Conservation (phyloP, 2,113 vertebrate genomes). For the Rhineura floridana region DNA sequence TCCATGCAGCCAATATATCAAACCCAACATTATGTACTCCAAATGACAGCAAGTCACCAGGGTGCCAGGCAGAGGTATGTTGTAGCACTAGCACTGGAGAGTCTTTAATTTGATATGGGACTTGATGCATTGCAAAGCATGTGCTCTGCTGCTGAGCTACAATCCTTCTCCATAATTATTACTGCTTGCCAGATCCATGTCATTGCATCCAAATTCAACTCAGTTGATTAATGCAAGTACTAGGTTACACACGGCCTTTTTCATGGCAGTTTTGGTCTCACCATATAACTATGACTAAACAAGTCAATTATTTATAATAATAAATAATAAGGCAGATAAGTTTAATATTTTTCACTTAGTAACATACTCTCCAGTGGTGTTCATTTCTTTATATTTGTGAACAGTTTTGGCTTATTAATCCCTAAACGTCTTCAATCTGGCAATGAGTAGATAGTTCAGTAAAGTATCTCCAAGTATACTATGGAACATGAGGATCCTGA, state of each 20-base stretch:
- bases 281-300: neutral
- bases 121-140: neutral
- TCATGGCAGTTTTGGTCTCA: neutral
- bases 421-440: neutral
- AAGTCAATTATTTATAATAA: neutral
- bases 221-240: neutral
- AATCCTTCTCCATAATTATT: neutral
- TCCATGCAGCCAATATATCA: neutral
- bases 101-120: neutral
- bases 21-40: neutral
- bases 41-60: neutral
- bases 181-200: neutral
- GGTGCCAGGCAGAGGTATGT: neutral
- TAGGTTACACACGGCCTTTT: neutral
- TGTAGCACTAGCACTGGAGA: neutral
- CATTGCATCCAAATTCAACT: neutral
- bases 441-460: neutral
- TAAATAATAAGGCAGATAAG: neutral
- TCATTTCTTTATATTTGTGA: neutral
- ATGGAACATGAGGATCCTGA: neutral
- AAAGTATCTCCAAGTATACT: neutral
- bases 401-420: neutral
- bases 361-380: neutral
- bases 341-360: neutral
- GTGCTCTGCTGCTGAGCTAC: neutral